Evolutionary conservation across 2,888 invertebrate genomes (phyloP), one percentile per base, ranked within the genome.

Genomic region (Ptilodon capucinus): DNA sequence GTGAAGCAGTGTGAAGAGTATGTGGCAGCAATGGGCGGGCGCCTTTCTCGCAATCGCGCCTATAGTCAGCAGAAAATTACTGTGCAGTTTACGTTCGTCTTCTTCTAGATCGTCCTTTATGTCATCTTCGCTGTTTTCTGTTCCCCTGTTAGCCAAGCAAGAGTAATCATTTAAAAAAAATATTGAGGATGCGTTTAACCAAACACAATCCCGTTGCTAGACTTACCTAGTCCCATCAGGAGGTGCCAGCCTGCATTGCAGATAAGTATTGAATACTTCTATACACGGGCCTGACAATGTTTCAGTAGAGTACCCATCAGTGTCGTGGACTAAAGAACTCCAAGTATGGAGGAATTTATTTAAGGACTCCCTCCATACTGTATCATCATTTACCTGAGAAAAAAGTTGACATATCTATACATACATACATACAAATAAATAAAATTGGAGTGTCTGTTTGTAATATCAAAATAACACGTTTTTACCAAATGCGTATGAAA

Each of bases 191-290:
- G n/a, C n/a, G n/a, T n/a, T n/a, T n/a, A n/a, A n/a, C n/a, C n/a
- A 28, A n/a, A 4, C 11, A 28, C n/a, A n/a, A n/a, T n/a, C n/a
- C n/a, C n/a, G n/a, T n/a, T n/a, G n/a, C n/a, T 14, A 32, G 13
- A 40, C n/a, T 18, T 71, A 89, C 87, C 93, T 92, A 46, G 91
- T 91, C 4, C 92, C 97, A 76, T 97, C 95, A 0, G 97, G 97
- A 0, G 96, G 94, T 6, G 95, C 94, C 53, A 98, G 84, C 79
- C 97, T 95, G 68, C 94, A 95, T 69, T 95, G 94, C 39, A 97
- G 81, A 75, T 96, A 97, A 2, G 94, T 94, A 76, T 96, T 95
- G 76, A 97, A 97, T 55, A 97, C 93, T 77, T 93, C 86, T 66
- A 91, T 85, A 51, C 90, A 88, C 1, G 88, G 84, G 68, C 84